Evolutionary conservation across 2,888 invertebrate species (phyloP).

Genomic region (Coecobrya sp.): DNA sequence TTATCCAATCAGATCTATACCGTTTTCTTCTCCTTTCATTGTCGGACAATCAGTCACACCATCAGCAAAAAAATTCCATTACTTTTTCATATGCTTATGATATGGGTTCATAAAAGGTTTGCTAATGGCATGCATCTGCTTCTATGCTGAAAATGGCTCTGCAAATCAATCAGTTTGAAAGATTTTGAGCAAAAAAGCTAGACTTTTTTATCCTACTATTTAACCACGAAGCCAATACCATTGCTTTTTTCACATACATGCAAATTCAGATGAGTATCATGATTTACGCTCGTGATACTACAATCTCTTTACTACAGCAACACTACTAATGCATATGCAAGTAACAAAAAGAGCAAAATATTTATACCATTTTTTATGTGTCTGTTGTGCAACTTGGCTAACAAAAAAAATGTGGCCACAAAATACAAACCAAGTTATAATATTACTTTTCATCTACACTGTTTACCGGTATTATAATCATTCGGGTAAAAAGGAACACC

Average conservation of each 20-base stretch:
- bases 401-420: too few relatives aligned
- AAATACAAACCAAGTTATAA: too few relatives aligned
- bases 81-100: neutral
- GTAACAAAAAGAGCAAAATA: neutral
- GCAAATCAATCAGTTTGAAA: constrained; percentile 26
- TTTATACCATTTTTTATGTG: neutral
- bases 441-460: neutral
- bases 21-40: neutral
- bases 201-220: too few relatives aligned
- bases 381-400: neutral
- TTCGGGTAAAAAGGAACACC: neutral
- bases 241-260: neutral
- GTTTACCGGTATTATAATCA: neutral
- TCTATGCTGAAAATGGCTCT: neutral
- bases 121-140: constrained; percentile 14
- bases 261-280: neutral
- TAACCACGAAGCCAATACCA: too few relatives aligned
- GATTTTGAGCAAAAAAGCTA: constrained; percentile 7
- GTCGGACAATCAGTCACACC: neutral
- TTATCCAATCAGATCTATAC: too few relatives aligned
- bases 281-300: neutral
- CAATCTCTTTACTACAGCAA: neutral
- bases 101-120: neutral
- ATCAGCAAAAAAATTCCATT: neutral
- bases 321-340: neutral